phyloP scores from a whole-genome alignment of 1,140 invertebrate species.

The Whitmania pigra region DNA sequence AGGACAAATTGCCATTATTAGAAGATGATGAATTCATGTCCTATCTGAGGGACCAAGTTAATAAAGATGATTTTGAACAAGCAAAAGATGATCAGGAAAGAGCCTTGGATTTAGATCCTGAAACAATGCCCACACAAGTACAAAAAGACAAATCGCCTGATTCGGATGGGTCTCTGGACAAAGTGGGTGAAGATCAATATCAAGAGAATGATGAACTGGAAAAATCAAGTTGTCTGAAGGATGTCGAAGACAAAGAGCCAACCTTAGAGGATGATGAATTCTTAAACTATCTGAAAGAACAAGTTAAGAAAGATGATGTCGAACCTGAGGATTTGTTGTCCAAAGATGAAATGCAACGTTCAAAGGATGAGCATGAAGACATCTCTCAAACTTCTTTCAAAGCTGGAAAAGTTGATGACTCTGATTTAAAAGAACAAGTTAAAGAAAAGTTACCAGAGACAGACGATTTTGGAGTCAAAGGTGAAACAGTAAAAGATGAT shows the following conservation, averaged over 20 bases:
- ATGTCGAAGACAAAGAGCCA: neutral
- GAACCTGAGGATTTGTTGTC: too few relatives aligned
- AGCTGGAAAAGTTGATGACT: too few relatives aligned
- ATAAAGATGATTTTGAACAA: too few relatives aligned
- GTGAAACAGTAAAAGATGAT: neutral
- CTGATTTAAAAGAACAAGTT: neutral
- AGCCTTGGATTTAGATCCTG: neutral
- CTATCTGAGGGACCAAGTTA: too few relatives aligned
- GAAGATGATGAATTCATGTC: constrained; percentile 4
- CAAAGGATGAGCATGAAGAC: neutral
- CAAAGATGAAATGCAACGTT: neutral
- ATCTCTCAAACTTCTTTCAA: neutral
- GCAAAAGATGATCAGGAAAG: too few relatives aligned
- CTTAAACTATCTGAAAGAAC: too few relatives aligned
- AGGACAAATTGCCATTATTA: neutral
- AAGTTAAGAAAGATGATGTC: too few relatives aligned
- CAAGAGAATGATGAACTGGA: neutral
- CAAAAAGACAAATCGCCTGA: neutral
- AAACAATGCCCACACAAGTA: neutral
- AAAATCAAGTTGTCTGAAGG: neutral
- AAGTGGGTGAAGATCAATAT: neutral
- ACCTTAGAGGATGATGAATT: neutral
- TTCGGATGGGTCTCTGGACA: neutral
- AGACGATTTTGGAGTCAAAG: neutral
- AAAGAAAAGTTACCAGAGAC: neutral